Evolutionary conservation across 1,140 invertebrate genomes (phyloP).

Genomic region (Calycopis cecrops): DNA sequence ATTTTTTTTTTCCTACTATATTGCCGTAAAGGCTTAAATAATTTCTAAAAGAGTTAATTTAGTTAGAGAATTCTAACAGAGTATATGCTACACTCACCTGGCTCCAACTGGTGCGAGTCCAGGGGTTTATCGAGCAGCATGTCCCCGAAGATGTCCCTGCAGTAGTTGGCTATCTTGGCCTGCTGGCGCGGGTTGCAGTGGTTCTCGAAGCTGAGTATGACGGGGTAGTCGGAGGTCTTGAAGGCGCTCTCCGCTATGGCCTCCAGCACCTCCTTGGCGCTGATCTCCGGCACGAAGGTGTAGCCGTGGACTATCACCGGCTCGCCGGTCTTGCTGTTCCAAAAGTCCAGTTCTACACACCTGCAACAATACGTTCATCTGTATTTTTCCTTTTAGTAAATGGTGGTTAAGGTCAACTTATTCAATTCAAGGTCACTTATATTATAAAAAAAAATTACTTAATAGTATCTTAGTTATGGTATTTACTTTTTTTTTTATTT

Average conservation of each 20-base stretch:
- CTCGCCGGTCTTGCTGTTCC: conserved; percentile 96
- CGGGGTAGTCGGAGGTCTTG: conserved; percentile 97
- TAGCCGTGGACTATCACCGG: conserved; percentile 98
- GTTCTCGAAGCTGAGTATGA: conserved; percentile 97
- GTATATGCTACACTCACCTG: conserved; percentile 63
- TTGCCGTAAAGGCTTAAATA: too few relatives aligned
- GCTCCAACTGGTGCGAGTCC: conserved; percentile 88
- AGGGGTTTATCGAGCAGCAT: conserved; percentile 94
- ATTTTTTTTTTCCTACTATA: too few relatives aligned
- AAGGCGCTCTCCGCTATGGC: conserved; percentile 98
- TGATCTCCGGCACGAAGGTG: conserved; percentile 97
- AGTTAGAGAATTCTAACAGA: too few relatives aligned
- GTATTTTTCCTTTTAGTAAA: neutral
- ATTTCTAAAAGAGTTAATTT: too few relatives aligned
- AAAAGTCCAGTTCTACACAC: conserved; percentile 98
- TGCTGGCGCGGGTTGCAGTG: conserved; percentile 97
- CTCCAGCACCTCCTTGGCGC: conserved; percentile 96
- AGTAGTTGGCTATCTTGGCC: conserved; percentile 98
- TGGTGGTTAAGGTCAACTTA: too few relatives aligned
- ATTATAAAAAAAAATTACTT: too few relatives aligned
- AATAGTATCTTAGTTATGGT: too few relatives aligned
- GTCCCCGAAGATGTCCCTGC: conserved; percentile 95
- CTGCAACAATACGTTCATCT: conserved; percentile 39
- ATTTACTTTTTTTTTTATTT: too few relatives aligned
- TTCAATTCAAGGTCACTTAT: too few relatives aligned